A percentile compares a stretch with the other conserved stretches of the same genome.
Conservation (phyloP, 2,797 vertebrate species). For the Clarias fuscus region DNA sequence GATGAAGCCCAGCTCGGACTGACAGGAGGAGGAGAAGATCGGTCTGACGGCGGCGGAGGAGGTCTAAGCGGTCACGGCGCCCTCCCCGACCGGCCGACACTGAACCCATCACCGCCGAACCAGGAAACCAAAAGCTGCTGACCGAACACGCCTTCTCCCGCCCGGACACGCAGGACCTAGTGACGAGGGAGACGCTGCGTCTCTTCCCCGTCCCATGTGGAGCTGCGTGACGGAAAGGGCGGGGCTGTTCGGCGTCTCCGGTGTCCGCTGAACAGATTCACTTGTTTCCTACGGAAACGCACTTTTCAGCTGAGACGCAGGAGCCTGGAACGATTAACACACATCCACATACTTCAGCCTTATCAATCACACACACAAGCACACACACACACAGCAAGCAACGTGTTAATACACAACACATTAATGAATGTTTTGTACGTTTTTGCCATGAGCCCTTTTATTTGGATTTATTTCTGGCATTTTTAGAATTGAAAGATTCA, state of each 20-base stretch:
- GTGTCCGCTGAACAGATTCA: conserved; percentile 69
- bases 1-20: conserved; percentile 88
- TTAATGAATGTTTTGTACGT: conserved; percentile 71
- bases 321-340: conserved; percentile 53
- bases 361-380: conserved; percentile 42
- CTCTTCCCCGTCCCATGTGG: background rate
- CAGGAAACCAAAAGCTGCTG: conserved; percentile 51
- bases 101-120: conserved; percentile 81
- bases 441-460: conserved; percentile 63
- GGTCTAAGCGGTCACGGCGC: conserved; percentile 77
- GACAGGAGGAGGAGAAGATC: conserved; percentile 90
- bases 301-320: conserved; percentile 69
- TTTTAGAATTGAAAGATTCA: background rate
- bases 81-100: conserved; percentile 74
- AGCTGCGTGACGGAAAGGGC: conserved; percentile 35
- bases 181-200: background rate
- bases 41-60: conserved; percentile 82
- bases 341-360: conserved; percentile 43
- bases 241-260: conserved; percentile 42
- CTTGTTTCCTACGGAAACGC: conserved; percentile 84
- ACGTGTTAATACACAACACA: conserved; percentile 19
- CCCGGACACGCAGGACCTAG: conserved; percentile 15
- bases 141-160: conserved; percentile 40
- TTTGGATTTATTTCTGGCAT: conserved; percentile 29
- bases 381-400: conserved; percentile 16